phyloP scores from a whole-genome alignment of 2,888 invertebrate species.

The Folsomia candida region DNA sequence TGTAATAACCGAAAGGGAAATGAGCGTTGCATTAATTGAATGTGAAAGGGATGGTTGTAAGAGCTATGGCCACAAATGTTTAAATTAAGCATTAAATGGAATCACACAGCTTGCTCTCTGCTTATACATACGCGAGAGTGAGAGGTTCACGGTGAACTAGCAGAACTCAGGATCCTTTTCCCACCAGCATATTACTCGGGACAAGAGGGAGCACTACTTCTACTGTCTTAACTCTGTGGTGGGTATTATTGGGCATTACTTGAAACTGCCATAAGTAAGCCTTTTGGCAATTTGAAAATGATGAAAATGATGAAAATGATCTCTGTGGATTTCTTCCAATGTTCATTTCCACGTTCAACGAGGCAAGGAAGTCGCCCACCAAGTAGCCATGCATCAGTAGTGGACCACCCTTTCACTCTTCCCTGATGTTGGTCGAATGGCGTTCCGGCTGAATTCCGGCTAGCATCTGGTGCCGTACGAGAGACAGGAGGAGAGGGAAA shows the following conservation, averaged over 20 bases:
- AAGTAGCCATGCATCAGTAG: background rate
- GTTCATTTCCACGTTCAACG: conserved; percentile 2
- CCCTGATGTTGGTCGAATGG: background rate
- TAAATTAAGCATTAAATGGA: conserved; percentile 25
- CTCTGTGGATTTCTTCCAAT: conserved; percentile 13
- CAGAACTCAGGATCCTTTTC: too few species aligned
- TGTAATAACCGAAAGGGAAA: conserved; percentile 3
- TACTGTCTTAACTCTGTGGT: background rate
- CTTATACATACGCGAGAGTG: too few species aligned
- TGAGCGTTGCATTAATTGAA: conserved; percentile 19
- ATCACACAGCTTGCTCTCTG: conserved; percentile 11
- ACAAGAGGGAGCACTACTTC: background rate
- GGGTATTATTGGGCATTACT: background rate
- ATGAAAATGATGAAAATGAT: conserved; percentile 20
- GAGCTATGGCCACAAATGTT: conserved; percentile 21
- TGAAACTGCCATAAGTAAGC: conserved; percentile 13
- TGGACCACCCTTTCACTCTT: background rate
- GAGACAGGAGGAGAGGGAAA: background rate
- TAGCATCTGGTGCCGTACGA: background rate
- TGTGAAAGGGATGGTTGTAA: conserved; percentile 18
- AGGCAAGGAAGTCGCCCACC: background rate
- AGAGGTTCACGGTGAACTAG: too few species aligned
- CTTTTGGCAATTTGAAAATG: conserved; percentile 14
- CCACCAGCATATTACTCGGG: background rate
- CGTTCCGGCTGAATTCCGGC: background rate